These are phyloP conservation scores for Galerucella calmariensis DNA, from an alignment of 2,888 invertebrate species.

Conservation along the genomic window DNA sequence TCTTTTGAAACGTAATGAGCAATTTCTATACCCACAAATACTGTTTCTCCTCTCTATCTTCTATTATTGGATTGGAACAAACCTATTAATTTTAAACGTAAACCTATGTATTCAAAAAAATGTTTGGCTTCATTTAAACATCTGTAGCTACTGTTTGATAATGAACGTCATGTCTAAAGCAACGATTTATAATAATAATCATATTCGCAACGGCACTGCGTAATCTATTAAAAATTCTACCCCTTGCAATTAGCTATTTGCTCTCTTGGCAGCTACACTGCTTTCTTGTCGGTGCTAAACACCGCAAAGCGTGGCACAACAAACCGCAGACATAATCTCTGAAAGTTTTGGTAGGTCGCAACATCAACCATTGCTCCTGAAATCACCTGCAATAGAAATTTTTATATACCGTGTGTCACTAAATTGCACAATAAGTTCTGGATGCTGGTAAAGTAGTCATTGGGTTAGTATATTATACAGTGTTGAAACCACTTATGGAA, in stretches of 20 bases:
- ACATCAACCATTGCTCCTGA: conserved; percentile 57
- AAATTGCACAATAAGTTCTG: background rate
- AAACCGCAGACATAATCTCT: conserved; percentile 55
- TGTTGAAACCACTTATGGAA: too few species aligned
- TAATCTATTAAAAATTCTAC: conserved; percentile 28
- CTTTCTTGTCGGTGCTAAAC: conserved; percentile 58
- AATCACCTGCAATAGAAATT: conserved; percentile 37
- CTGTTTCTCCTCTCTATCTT: too few species aligned
- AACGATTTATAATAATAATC: conserved; percentile 3
- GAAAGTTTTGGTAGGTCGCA: conserved; percentile 53
- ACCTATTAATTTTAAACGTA: background rate
- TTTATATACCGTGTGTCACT: background rate
- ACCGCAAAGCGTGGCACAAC: conserved; percentile 55
- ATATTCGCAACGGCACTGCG: background rate
- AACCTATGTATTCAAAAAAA: background rate
- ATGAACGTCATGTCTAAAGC: background rate
- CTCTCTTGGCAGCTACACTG: conserved; percentile 60
- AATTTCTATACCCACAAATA: too few species aligned
- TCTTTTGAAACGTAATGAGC: too few species aligned
- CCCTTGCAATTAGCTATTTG: conserved; percentile 41
- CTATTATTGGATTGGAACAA: background rate
- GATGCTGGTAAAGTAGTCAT: too few species aligned
- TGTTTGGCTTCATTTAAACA: background rate
- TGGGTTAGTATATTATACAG: too few species aligned
- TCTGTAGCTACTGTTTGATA: background rate